Percentiles rank a stretch among this genome's conserved stretches.
phyloP scores from a whole-genome alignment of 2,888 invertebrate genomes.

The Bhutanitis thaidina region DNA sequence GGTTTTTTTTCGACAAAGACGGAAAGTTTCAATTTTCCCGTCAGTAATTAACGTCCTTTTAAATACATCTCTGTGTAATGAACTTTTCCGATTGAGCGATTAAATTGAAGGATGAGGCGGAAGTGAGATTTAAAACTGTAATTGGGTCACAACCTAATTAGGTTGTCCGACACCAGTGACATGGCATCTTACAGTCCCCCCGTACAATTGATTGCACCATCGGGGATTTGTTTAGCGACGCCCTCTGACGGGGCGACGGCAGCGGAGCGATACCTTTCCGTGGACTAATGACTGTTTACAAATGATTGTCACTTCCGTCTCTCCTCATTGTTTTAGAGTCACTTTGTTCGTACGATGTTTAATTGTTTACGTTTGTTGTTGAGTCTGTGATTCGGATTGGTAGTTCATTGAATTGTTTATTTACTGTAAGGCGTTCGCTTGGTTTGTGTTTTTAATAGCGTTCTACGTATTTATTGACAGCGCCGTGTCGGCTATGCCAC shows the following conservation, averaged over 20 bases:
- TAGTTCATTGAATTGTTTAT: not conserved
- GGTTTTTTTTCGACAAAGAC: too few species aligned
- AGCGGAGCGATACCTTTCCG: constrained; percentile 24
- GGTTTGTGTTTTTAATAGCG: too few species aligned
- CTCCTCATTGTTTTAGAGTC: not conserved
- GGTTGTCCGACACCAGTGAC: constrained; percentile 57
- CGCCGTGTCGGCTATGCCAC: too few species aligned
- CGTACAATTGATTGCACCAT: constrained; percentile 55
- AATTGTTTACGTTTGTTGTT: not conserved
- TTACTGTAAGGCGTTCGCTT: too few species aligned
- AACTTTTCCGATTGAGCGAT: constrained; percentile 37
- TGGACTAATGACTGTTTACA: constrained; percentile 17
- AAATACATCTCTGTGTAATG: constrained; percentile 16
- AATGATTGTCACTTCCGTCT: constrained; percentile 17
- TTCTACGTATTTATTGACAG: too few species aligned
- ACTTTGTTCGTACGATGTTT: constrained; percentile 2
- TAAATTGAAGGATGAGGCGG: constrained; percentile 46
- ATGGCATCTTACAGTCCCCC: constrained; percentile 47
- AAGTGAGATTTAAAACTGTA: constrained; percentile 53
- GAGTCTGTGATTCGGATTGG: not conserved
- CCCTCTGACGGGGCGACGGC: constrained; percentile 28
- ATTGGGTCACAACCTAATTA: constrained; percentile 74
- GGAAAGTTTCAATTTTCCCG: too few species aligned
- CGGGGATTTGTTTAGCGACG: constrained; percentile 59
- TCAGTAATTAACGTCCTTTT: not conserved